Conservation (phyloP, 1,140 invertebrate species). For the Drepana arcuata region DNA sequence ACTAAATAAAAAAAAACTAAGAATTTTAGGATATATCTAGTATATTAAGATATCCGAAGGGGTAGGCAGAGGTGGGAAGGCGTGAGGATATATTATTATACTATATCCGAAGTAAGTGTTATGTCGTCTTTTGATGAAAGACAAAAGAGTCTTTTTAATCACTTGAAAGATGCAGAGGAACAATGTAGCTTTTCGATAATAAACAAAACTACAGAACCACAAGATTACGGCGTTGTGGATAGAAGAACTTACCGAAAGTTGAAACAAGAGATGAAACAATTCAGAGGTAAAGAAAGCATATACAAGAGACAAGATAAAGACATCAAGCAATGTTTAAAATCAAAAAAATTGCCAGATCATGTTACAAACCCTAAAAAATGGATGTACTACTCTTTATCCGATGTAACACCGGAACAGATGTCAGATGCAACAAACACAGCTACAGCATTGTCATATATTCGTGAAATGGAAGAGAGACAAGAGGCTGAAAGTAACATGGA, state of each 20-base stretch:
- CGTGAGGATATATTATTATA: too few species aligned
- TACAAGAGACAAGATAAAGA: constrained; percentile 80
- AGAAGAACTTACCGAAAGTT: constrained; percentile 36
- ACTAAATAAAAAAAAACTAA: too few species aligned
- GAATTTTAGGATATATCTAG: too few species aligned
- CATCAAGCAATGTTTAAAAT: constrained; percentile 69
- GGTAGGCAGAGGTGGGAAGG: too few species aligned
- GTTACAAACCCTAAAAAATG: constrained; percentile 84
- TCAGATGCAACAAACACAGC: constrained; percentile 81
- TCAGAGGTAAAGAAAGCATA: constrained; percentile 82
- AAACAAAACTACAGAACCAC: constrained; percentile 43
- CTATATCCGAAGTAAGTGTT: too few species aligned
- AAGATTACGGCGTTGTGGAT: constrained; percentile 45
- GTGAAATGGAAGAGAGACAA: constrained; percentile 75
- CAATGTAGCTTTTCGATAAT: constrained; percentile 60
- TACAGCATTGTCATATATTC: constrained; percentile 80
- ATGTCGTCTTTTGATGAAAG: constrained; percentile 70
- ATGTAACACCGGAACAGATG: constrained; percentile 80
- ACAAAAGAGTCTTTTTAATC: constrained; percentile 70
- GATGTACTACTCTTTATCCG: constrained; percentile 81
- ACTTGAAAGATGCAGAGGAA: constrained; percentile 71
- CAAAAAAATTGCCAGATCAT: constrained; percentile 76
- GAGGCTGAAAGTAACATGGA: constrained; percentile 29
- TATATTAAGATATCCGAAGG: too few species aligned
- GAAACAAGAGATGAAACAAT: constrained; percentile 70